These are phyloP conservation scores for Siniperca knerii DNA, from an alignment of 2,113 vertebrate genomes.

Conservation along the genomic window DNA sequence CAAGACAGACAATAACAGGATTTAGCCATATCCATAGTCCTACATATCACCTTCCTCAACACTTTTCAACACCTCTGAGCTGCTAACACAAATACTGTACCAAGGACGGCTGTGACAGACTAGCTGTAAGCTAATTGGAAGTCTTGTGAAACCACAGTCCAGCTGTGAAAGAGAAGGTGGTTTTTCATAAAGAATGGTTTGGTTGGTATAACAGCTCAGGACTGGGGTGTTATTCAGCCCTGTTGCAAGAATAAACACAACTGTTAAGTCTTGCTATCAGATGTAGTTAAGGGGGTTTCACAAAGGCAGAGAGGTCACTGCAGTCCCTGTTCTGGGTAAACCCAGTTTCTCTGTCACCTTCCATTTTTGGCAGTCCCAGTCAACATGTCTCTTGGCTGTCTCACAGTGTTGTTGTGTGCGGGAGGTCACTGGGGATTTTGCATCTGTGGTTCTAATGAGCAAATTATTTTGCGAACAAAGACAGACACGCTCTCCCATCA, in stretches of 20 bases:
- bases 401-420: slow-evolving; percentile 2
- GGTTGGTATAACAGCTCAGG: not conserved
- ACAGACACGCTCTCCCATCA: not conserved
- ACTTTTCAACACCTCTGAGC: not conserved
- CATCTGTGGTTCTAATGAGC: too few relatives aligned
- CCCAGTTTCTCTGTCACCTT: slow-evolving; percentile 32
- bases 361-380: slow-evolving; percentile 15
- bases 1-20: not conserved
- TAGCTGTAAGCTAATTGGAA: not conserved
- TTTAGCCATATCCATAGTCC: not conserved
- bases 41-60: not conserved
- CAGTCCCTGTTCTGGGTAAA: slow-evolving; percentile 2
- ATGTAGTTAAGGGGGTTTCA: slow-evolving; percentile 23
- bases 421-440: slow-evolving; percentile 11
- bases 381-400: slow-evolving; percentile 37
- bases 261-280: slow-evolving; percentile 13
- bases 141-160: slow-evolving; percentile 5
- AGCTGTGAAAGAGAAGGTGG: not conserved
- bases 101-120: not conserved
- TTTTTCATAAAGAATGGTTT: not conserved
- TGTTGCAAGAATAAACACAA: slow-evolving; percentile 29
- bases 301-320: slow-evolving; percentile 28
- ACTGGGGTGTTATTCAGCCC: slow-evolving; percentile 11
- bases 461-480: too few relatives aligned
- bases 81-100: not conserved